Base-by-base conservation (phyloP, 2,113 vertebrate species). In the Nestor notabilis region DNA sequence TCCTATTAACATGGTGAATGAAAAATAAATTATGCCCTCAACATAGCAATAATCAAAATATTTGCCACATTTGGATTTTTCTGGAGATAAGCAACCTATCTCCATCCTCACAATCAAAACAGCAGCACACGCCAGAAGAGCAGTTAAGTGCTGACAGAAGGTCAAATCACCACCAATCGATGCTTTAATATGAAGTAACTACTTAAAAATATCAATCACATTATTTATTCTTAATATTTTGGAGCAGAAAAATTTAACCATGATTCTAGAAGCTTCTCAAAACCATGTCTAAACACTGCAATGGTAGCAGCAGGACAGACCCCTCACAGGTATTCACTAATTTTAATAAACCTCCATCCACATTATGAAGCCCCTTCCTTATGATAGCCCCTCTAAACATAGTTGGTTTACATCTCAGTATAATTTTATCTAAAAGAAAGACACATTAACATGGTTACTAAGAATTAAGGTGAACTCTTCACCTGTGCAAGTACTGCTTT, bases 351-450 rank as follows among this genome's bases (percentile, higher is more conserved):
- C 13, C 9, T 43, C 39, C 44, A 29, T 24, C 2, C 61, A 35
- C 15, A 13, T 31, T 23, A 17, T 1, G 6, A 60, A 88, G 52
- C 20, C 25, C 25, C 35, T 74, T 41, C 39, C 56, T 60, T 63
- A 14, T 0, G 3, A 11, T 43, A 80, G 23, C 28, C 71, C 35
- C 63, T 69, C 1, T 1, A 60, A 74, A 39, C 41, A 23, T 0
- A 10, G 31, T 2, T 64, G 13, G 10, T 44, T 87, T 31, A 50
- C 55, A 53, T 44, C 69, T 71, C 53, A 53, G 17, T 17, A 2
- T 6, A 3, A 41, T 63, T 93, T 44, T 27, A 74, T 25, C 24
- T 19, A 5, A 7, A 7, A 46, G 20, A 72, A 79, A 46, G 58
- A 66, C 10, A 63, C 10, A 33, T 44, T 47, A 41, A 56, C 13